phyloP scores from a whole-genome alignment of 2,888 invertebrate genomes.

The Euplexia lucipara region DNA sequence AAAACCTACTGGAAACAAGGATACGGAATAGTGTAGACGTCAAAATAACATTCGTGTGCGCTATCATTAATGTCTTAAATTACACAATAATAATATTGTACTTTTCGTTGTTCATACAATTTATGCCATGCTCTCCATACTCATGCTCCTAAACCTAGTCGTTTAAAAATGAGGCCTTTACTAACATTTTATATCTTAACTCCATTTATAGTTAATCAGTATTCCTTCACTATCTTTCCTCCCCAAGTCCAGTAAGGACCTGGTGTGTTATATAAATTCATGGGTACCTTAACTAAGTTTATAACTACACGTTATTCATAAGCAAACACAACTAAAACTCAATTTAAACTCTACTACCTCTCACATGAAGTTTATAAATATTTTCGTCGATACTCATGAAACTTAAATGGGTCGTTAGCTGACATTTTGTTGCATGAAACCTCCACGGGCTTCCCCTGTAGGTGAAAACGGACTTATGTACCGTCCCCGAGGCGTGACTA shows the following conservation, averaged over 20 bases:
- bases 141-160: not conserved
- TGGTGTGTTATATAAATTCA: not conserved
- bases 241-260: not conserved
- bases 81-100: too few species aligned
- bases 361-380: slow-evolving; percentile 57
- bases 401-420: slow-evolving; percentile 48
- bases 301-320: not conserved
- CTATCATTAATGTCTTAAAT: slow-evolving; percentile 23
- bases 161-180: not conserved
- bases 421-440: slow-evolving; percentile 58
- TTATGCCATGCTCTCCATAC: slow-evolving; percentile 9
- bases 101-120: slow-evolving; percentile 1
- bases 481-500: slow-evolving; percentile 50
- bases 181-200: not conserved
- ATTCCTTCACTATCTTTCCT: not conserved
- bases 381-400: slow-evolving; percentile 59
- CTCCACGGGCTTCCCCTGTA: slow-evolving; percentile 26
- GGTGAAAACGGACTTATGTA: slow-evolving; percentile 57
- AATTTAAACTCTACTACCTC: slow-evolving; percentile 28
- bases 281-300: not conserved
- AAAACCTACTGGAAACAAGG: too few species aligned
- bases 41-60: slow-evolving; percentile 18
- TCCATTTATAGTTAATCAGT: not conserved
- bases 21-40: slow-evolving; percentile 25
- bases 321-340: slow-evolving; percentile 17